Evolutionary conservation across 2,888 invertebrate species (phyloP).

Genomic region (Folsomia candida): DNA sequence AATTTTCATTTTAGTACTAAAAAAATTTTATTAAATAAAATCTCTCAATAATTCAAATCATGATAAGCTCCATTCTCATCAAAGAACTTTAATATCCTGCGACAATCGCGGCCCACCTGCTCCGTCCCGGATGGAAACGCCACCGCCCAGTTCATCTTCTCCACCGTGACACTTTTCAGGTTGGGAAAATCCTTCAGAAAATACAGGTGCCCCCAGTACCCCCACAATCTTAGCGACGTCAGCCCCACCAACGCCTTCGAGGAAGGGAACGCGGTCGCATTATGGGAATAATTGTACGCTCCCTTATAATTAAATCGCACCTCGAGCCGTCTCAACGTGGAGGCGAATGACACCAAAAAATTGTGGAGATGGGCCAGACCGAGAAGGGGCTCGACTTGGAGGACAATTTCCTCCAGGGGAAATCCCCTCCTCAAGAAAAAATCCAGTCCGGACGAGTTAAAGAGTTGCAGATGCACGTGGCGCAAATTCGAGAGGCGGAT

Average conservation of each 20-base stretch:
- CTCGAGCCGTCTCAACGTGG: constrained; percentile 2
- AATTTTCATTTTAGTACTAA: not conserved
- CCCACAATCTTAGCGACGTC: constrained; percentile 2
- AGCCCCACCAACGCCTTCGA: not conserved
- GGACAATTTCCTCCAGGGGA: not conserved
- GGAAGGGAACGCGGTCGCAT: constrained; percentile 17
- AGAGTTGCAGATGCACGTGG: constrained; percentile 9
- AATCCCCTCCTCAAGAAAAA: not conserved
- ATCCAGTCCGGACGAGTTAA: constrained; percentile 6
- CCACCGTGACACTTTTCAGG: not conserved
- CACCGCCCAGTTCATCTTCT: constrained; percentile 11
- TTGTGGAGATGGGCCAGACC: constrained; percentile 6
- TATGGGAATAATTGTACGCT: constrained; percentile 21
- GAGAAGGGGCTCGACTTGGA: constrained; percentile 1
- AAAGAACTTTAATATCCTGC: no score
- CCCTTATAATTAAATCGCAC: not conserved
- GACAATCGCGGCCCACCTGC: no score
- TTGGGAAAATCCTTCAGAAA: constrained; percentile 8
- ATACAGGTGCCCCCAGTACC: constrained; percentile 18
- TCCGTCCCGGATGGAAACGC: constrained; percentile 14
- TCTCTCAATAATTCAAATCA: no score
- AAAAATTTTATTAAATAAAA: not conserved
- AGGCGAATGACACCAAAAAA: not conserved
- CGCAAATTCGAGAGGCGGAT: not conserved
- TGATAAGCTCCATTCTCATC: no score